phyloP scores from a whole-genome alignment of 2,113 vertebrate species.

The Calyptomena viridis region DNA sequence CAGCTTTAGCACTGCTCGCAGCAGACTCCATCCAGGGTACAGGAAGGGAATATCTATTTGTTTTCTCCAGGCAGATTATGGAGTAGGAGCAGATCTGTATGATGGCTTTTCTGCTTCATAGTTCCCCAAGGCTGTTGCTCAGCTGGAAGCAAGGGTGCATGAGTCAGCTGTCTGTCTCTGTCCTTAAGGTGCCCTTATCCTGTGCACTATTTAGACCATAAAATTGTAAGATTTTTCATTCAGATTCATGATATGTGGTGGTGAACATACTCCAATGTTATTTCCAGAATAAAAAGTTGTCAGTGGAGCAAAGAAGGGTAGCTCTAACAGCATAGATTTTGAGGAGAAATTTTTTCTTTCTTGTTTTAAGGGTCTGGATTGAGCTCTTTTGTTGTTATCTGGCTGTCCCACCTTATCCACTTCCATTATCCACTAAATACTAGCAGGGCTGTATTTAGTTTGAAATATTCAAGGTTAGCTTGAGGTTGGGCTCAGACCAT shows the following conservation, averaged over 20 bases:
- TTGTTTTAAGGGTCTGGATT: not conserved
- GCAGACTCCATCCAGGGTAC: not conserved
- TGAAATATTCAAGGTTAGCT: constrained; percentile 35
- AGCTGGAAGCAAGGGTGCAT: not conserved
- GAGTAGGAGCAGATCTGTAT: not conserved
- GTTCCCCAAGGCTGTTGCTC: not conserved
- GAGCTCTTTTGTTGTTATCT: not conserved
- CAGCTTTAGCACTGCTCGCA: not conserved
- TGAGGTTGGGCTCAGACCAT: not conserved
- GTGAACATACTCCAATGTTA: not conserved
- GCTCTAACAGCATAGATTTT: not conserved
- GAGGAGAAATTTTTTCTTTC: not conserved
- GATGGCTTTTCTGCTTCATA: not conserved
- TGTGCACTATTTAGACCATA: not conserved
- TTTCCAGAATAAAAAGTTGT: not conserved
- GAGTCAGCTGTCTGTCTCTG: not conserved
- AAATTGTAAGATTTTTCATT: not conserved
- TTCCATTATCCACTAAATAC: not conserved
- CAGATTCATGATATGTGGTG: not conserved
- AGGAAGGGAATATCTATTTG: not conserved
- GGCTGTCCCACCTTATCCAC: constrained; percentile 18
- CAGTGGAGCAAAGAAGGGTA: not conserved
- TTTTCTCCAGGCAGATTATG: not conserved
- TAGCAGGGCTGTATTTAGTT: not conserved
- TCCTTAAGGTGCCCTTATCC: not conserved